Base-by-base conservation (phyloP, 2,113 vertebrate species). In the Malurus elegans region DNA sequence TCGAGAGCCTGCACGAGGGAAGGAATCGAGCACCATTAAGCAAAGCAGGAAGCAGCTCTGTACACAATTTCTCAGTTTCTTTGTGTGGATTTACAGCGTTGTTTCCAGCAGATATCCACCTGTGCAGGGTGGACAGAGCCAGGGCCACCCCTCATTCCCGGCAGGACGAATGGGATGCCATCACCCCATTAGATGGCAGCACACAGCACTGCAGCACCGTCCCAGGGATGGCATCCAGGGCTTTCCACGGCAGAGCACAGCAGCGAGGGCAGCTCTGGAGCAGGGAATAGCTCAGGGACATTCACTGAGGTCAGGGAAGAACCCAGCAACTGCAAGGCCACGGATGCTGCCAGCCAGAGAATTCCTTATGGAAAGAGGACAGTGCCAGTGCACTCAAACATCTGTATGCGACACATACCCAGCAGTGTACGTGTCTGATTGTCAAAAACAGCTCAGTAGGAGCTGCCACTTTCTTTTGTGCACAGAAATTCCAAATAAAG, bases 1-100 rank as follows among this genome's bases (percentile, higher is more conserved):
- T 99, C 99, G 71, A 99, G 98, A 91, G 98, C 98, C 99, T 99
- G 67, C 1, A 80, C 0, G 9, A 62, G 88, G 18, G 75, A 81
- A 24, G 91, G 44, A 53, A 90, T 25, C 4, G 3, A 83, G 80
- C 32, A 91, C 54, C 31, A 90, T 70, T 21, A 88, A 82, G 26
- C 76, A 72, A 82, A 90, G 85, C 83, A 91, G 34, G 14, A 23
- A 40, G 8, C 0, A 28, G 6, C 20, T 47, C 18, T 12, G 17
- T 8, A 4, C 2, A 5, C 3, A 17, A 38, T 19, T 29, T 20
- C 26, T 17, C 31, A 28, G 32, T 6, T 12, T 2, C 42, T 12
- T 17, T 1, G 0, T 4, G 9, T 17, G 14, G 16, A 26, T 24
- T 4, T 38, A 11, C 6, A 40, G 38, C 38, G 38, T 10, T 14